Conservation (phyloP, 1,140 invertebrate species). For the Cydia pomonella region DNA sequence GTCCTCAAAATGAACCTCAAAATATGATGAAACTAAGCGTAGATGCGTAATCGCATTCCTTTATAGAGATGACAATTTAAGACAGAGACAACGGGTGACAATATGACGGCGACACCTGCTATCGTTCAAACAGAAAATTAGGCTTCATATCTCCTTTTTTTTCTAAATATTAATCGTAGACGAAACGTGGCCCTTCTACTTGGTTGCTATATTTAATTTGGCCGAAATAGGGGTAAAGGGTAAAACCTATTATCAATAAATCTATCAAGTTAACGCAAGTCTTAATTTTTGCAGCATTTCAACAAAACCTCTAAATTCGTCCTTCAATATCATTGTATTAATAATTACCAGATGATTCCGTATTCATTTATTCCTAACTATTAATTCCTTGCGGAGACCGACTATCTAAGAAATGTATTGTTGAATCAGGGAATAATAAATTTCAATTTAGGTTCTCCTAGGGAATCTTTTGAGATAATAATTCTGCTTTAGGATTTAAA, state of each 20-base stretch:
- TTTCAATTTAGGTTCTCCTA: background rate
- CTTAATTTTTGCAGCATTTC: too few relatives aligned
- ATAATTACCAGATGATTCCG: background rate
- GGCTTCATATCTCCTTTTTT: too few relatives aligned
- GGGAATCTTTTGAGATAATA: background rate
- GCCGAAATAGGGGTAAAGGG: too few relatives aligned
- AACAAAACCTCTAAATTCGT: too few relatives aligned
- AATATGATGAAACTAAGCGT: background rate
- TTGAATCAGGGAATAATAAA: background rate
- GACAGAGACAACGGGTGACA: too few relatives aligned
- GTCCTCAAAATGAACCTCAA: background rate
- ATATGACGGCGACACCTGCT: background rate
- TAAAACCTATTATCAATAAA: too few relatives aligned
- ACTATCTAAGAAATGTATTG: background rate
- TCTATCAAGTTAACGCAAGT: too few relatives aligned
- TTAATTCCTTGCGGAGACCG: background rate
- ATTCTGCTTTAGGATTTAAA: background rate
- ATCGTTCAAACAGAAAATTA: too few relatives aligned
- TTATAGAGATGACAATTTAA: background rate
- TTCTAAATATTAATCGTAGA: too few relatives aligned
- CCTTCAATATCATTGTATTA: background rate
- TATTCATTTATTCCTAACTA: background rate
- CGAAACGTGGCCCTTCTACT: too few relatives aligned
- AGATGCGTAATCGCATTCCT: background rate
- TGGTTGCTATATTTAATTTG: too few relatives aligned